Percentiles rank a stretch among this genome's conserved stretches.
phyloP scores from a whole-genome alignment of 2,888 invertebrate species.

The Venusia cambrica region DNA sequence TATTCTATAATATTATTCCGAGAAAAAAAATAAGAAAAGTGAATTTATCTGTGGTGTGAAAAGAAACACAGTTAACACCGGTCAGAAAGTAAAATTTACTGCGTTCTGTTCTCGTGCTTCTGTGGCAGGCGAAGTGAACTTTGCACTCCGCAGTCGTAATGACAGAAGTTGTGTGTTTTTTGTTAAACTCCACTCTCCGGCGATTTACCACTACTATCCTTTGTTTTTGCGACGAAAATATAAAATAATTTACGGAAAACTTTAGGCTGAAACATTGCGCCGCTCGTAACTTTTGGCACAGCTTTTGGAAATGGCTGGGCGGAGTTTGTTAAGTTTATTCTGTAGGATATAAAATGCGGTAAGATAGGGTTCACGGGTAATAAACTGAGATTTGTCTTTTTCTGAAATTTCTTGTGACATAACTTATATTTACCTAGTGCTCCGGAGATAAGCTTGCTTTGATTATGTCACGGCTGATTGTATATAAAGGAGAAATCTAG shows the following conservation, averaged over 20 bases:
- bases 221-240: constrained; percentile 29
- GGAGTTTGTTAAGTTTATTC: constrained; percentile 23
- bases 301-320: constrained; percentile 24
- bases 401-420: neutral
- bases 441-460: no score
- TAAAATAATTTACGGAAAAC: constrained; percentile 27
- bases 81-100: constrained; percentile 45
- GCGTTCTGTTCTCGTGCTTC: no score
- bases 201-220: constrained; percentile 47
- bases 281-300: constrained; percentile 22
- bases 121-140: constrained; percentile 53
- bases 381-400: constrained; percentile 3
- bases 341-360: constrained; percentile 10
- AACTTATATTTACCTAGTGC: no score
- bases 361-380: constrained; percentile 3
- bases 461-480: no score
- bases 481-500: no score
- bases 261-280: constrained; percentile 17
- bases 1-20: no score
- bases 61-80: constrained; percentile 25
- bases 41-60: no score
- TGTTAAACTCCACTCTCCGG: constrained; percentile 50
- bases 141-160: constrained; percentile 60
- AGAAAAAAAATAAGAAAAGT: no score
- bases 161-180: constrained; percentile 65